Conservation (phyloP, 2,113 vertebrate species). For the Odocoileus hemionus region DNA sequence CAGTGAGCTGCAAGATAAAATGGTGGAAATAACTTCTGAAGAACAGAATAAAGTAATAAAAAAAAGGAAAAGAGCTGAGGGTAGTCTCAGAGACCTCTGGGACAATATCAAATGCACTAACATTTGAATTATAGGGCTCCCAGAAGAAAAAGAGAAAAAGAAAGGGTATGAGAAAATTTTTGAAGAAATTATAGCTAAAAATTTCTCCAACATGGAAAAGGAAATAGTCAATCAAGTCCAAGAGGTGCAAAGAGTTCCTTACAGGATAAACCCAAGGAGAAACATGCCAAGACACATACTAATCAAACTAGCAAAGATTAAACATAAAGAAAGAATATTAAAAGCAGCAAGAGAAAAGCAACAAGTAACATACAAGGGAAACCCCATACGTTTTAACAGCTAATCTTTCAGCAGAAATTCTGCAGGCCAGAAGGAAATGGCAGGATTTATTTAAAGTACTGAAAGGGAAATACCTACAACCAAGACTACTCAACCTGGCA, state of each 20-base stretch:
- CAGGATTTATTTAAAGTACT: not conserved
- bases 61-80: not conserved
- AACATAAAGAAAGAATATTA: not conserved
- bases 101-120: not conserved
- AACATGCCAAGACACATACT: not conserved
- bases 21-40: not conserved
- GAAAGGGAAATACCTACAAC: not conserved
- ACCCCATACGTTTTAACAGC: not conserved
- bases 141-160: not conserved
- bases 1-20: not conserved
- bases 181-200: not conserved
- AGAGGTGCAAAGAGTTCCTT: not conserved
- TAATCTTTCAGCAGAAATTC: not conserved
- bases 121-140: not conserved
- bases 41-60: not conserved
- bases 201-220: not conserved
- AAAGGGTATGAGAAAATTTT: not conserved
- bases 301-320: not conserved
- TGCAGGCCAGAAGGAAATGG: not conserved
- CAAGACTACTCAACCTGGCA: not conserved
- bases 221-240: not conserved
- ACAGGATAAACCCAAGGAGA: not conserved
- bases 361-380: not conserved
- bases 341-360: not conserved
- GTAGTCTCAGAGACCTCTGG: not conserved